Evolutionary conservation across 2,113 vertebrate species (phyloP).

Genomic region (Gnathonemus longibarbis): DNA sequence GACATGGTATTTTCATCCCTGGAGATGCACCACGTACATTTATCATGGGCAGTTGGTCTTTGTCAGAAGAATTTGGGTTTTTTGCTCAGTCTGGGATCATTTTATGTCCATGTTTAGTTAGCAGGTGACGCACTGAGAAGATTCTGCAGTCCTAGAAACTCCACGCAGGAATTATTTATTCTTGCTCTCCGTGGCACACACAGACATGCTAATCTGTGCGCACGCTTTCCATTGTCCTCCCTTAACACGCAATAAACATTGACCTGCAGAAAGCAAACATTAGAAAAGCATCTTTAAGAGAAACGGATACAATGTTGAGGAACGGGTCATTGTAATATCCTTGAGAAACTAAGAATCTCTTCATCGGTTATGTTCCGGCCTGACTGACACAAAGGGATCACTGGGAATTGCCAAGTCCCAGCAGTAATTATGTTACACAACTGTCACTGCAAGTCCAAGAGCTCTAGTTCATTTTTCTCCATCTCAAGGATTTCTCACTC

Average conservation of each 20-base stretch:
- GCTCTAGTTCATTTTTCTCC: conserved; percentile 42
- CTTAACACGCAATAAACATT: not conserved
- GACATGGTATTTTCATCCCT: not conserved
- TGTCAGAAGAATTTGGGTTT: not conserved
- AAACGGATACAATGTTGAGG: conserved; percentile 63
- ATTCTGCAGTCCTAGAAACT: not conserved
- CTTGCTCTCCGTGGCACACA: not conserved
- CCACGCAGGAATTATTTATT: not conserved
- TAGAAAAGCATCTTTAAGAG: conserved; percentile 46
- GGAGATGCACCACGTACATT: not conserved
- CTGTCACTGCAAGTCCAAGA: conserved; percentile 43
- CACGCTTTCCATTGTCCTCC: not conserved
- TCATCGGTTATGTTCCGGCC: conserved; percentile 65
- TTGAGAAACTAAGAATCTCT: conserved; percentile 73
- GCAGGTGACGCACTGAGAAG: not conserved
- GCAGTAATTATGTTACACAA: conserved; percentile 77
- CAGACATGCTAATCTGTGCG: not conserved
- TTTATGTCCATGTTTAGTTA: not conserved
- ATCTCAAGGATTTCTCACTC: conserved; percentile 50
- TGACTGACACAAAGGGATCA: conserved; percentile 78
- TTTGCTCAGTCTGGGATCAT: not conserved
- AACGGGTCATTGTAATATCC: conserved; percentile 73
- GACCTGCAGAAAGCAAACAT: not conserved
- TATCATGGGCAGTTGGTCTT: not conserved
- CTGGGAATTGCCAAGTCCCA: conserved; percentile 74